Base-by-base conservation (phyloP, 2,888 invertebrate genomes). In the Leptura quadrifasciata region DNA sequence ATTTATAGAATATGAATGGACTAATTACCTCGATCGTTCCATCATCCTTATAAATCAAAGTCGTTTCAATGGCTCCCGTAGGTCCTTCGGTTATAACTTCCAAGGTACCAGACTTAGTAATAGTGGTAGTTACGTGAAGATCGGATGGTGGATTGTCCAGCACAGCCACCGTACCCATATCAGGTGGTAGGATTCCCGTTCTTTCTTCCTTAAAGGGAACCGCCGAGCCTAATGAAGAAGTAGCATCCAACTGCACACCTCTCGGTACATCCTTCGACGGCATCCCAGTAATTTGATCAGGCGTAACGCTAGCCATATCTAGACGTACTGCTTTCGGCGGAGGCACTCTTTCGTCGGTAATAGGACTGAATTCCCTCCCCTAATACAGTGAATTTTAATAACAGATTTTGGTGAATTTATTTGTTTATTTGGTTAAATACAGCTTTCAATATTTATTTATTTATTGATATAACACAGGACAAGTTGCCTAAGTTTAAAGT, bases 41-140 rank as follows among this genome's bases (percentile, higher is more conserved):
- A 4, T 86, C 86, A 15, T 85, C 83, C 0, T 86, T 86, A 72
- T 88, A 85, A 15, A 83, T 84, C 77, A 89, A 73, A 9, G 85
- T 85, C 8, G 89, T 89, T 80, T 88, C 88, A 74, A 89, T 87
- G 4, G 84, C 68, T 58, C 89, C 89, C n/a, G 81, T 84, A 0
- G 88, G 88, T 24, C 88, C 88, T 84, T 89, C 88, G 0, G 89
- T 89, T 3, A 85, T 83, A 2, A 89, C 85, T 79, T 89, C 88
- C 54, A 89, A 75, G 52, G 83, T 85, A 24, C 89, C 89, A n/a
- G 86, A 86, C 52, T 78, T 79, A n/a, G 88, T 87, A 5, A 88
- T 81, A 15, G 86, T 86, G 2, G 88, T 89, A 0, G 87, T 88
- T 4, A 88, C 79, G 58, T 87, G 84, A 17, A 88, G 78, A 24